phyloP scores from a whole-genome alignment of 37 sponge, comb jelly and placozoan species.

The Lycopodina hypogea region DNA sequence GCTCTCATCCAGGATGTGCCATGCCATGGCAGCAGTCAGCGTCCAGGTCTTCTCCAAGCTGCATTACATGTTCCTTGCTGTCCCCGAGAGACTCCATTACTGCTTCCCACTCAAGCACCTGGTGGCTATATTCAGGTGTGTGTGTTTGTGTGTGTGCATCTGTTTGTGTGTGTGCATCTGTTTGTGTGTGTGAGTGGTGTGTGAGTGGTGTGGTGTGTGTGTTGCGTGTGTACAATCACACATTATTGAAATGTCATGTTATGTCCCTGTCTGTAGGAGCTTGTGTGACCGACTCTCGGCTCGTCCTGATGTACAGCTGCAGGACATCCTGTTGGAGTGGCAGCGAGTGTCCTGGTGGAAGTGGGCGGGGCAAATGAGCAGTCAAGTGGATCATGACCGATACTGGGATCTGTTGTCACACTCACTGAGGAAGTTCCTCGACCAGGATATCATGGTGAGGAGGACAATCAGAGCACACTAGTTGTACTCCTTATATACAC shows the following conservation, averaged over 20 bases:
- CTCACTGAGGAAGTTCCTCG: slow-evolving; percentile 75
- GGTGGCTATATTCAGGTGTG: slow-evolving; percentile 45
- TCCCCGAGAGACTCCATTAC: slow-evolving; percentile 48
- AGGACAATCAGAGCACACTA: not conserved
- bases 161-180: not conserved
- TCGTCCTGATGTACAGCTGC: not conserved
- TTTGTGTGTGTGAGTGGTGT: no score
- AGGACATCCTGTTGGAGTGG: slow-evolving; percentile 70
- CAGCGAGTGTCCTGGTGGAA: slow-evolving; percentile 68
- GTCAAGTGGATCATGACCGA: slow-evolving; percentile 73
- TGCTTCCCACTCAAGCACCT: slow-evolving; percentile 40
- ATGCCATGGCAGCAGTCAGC: slow-evolving; percentile 22
- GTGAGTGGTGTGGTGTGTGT: no score
- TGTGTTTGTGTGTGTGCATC: no score
- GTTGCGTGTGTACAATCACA: no score
- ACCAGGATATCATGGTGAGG: slow-evolving; percentile 56
- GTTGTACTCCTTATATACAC: no score
- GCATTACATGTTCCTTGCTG: slow-evolving; percentile 32
- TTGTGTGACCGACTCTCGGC: not conserved
- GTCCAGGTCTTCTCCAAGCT: slow-evolving; percentile 48
- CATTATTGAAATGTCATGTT: no score
- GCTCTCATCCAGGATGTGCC: not conserved
- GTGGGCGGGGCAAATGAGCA: slow-evolving; percentile 60
- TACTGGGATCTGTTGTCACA: slow-evolving; percentile 70
- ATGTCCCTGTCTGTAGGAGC: not conserved